Base-by-base conservation (phyloP, 2,888 invertebrate genomes). In the Nomada hirtipes region DNA sequence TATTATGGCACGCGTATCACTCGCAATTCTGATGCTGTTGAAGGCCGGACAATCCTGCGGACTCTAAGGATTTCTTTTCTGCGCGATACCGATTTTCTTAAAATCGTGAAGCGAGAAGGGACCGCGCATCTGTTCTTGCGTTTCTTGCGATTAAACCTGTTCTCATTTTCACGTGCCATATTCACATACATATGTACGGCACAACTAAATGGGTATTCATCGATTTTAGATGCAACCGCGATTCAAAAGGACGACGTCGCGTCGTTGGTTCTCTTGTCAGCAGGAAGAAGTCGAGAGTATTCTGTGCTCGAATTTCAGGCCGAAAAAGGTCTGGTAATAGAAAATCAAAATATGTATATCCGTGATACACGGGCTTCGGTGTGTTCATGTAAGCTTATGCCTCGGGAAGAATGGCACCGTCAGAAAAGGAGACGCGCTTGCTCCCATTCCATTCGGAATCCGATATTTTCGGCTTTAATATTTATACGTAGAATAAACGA, bases 41-140 rank as follows among this genome's bases (percentile, higher is more conserved):
- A 86, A 84, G 76, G 70, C 65, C 59, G 74, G 71, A 79, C 84
- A 70, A 86, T 83, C 76, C 79, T 9, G 23, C 23, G 23, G 23
- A 23, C 1, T 1, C 23, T 23, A 1, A 1, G 57, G 57, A 59
- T 52, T 60, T 79, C 52, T 9, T 65, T 36, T 7, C 20, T 42
- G 42, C 50, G 63, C 53, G 26, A 20, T 26, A 64, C 18, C 20
- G 18, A 42, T 50, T 1, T 18, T n/a, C 23, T 13, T 26, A 26
- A 23, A 23, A 2, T 44, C 52, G 47, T 23, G 20, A 10, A 47
- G 13, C 9, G 13, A 23, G 61, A 23, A 29, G 29, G 29, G 7
- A 7, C 7, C 29, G 29, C 29, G 29, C 44, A 44, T 13, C 15
- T 15, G 15, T 15, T 47, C 53, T 1, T 7, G 7, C 36, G 36